Conservation (phyloP, 1,140 invertebrate genomes). For the Maniola jurtina region DNA sequence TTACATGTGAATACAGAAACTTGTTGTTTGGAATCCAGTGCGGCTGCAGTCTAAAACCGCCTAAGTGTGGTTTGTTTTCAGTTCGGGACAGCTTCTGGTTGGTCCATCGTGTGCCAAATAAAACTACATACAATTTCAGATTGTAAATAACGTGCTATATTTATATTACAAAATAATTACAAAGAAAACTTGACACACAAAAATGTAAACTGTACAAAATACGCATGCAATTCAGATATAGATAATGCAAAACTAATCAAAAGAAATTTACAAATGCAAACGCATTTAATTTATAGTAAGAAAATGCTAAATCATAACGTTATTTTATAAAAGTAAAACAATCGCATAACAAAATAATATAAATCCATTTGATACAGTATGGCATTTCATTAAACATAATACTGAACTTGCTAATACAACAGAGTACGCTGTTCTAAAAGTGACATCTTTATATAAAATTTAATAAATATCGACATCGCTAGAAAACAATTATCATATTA, state of each 20-base stretch:
- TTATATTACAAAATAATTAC: constrained; percentile 78
- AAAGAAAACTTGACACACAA: constrained; percentile 75
- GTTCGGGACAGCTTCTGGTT: no score
- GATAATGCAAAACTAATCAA: constrained; percentile 55
- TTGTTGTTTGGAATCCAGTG: no score
- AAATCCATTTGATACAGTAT: constrained; percentile 74
- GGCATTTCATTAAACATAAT: constrained; percentile 73
- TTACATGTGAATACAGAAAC: no score
- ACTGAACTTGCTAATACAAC: constrained; percentile 76
- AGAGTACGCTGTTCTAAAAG: constrained; percentile 54
- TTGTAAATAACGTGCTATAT: constrained; percentile 79
- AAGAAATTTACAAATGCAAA: constrained; percentile 48
- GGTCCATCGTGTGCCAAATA: constrained; percentile 8
- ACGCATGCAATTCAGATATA: constrained; percentile 71
- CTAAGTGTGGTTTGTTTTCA: no score
- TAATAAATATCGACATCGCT: constrained; percentile 41
- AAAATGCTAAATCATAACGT: constrained; percentile 63
- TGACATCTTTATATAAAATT: constrained; percentile 30
- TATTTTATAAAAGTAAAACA: constrained; percentile 55
- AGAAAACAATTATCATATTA: constrained; percentile 27
- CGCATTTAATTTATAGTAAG: constrained; percentile 40
- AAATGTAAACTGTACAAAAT: constrained; percentile 68
- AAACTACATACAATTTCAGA: constrained; percentile 38
- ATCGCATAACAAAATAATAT: constrained; percentile 57
- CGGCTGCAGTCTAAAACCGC: no score